phyloP scores from a whole-genome alignment of 2,888 invertebrate species.

The Macaria notata region DNA sequence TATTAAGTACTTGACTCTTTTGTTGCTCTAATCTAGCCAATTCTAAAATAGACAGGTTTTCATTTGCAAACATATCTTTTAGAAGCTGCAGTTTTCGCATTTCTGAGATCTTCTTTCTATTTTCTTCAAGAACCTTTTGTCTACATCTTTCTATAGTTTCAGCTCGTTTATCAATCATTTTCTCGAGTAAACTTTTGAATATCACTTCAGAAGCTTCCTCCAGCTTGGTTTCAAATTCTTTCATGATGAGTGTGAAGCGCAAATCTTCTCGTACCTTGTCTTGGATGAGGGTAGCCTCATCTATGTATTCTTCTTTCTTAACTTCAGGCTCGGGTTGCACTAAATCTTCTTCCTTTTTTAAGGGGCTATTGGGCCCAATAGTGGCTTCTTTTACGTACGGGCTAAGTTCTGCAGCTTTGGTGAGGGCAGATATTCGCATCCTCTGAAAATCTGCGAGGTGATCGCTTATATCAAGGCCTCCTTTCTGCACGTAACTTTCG shows the following conservation, averaged over 20 bases:
- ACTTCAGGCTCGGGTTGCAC: slow-evolving; percentile 24
- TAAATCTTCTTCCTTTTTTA: slow-evolving; percentile 40
- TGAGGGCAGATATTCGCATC: slow-evolving; percentile 82
- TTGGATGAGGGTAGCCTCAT: slow-evolving; percentile 52
- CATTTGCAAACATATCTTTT: slow-evolving; percentile 73
- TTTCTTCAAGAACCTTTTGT: slow-evolving; percentile 62
- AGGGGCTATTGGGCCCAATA: slow-evolving; percentile 48
- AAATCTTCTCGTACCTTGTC: slow-evolving; percentile 64
- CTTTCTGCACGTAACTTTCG: slow-evolving; percentile 42
- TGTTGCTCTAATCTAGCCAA: slow-evolving; percentile 75
- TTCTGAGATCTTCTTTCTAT: slow-evolving; percentile 63
- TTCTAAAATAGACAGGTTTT: slow-evolving; percentile 69
- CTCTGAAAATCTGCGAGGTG: slow-evolving; percentile 68
- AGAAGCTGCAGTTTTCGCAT: slow-evolving; percentile 70
- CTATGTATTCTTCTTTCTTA: slow-evolving; percentile 36
- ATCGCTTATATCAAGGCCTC: slow-evolving; percentile 56
- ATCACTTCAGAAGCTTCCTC: slow-evolving; percentile 54
- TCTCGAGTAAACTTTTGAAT: slow-evolving; percentile 60
- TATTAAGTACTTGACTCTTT: slow-evolving; percentile 67
- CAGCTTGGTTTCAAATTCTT: slow-evolving; percentile 57
- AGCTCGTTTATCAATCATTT: slow-evolving; percentile 59
- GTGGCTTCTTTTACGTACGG: slow-evolving; percentile 77
- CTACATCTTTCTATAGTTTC: slow-evolving; percentile 58
- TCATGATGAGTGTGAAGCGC: slow-evolving; percentile 59
- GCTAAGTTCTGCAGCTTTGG: slow-evolving; percentile 81